Evolutionary conservation across 2,113 vertebrate genomes (phyloP).

Genomic region (Oxyruncus cristatus): DNA sequence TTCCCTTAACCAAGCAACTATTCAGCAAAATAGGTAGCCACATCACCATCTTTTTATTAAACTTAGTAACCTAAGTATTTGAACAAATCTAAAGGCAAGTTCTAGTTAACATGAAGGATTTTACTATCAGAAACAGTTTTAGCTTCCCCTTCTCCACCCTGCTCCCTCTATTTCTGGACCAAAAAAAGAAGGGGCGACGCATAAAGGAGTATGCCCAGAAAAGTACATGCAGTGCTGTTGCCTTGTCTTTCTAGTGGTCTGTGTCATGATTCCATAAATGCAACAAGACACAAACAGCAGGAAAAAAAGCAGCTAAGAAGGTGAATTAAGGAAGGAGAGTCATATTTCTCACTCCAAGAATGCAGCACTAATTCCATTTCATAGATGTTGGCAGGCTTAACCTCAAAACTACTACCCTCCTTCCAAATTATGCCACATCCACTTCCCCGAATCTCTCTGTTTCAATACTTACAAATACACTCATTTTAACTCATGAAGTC

Average conservation of each 20-base stretch:
- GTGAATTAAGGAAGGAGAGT: background rate
- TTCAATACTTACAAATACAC: background rate
- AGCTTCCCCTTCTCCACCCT: accelerated
- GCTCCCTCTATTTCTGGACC: background rate
- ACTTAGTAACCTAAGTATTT: background rate
- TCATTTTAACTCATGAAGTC: background rate
- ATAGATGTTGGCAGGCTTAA: background rate
- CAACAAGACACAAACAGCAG: background rate
- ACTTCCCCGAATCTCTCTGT: background rate
- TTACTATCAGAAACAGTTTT: background rate
- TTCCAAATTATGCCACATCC: background rate
- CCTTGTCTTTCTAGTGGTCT: background rate
- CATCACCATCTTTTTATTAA: background rate
- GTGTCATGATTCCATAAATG: background rate
- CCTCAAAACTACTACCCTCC: background rate
- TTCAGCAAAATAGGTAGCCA: background rate
- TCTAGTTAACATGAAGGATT: background rate
- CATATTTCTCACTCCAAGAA: background rate
- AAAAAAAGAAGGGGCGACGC: background rate
- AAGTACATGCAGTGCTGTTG: background rate
- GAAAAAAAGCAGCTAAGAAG: background rate
- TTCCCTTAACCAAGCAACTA: background rate
- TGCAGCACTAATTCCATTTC: background rate
- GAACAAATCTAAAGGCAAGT: background rate
- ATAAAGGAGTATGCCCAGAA: background rate